Evolutionary conservation across 1,140 invertebrate genomes (phyloP).

Genomic region (Bombyx mandarina): DNA sequence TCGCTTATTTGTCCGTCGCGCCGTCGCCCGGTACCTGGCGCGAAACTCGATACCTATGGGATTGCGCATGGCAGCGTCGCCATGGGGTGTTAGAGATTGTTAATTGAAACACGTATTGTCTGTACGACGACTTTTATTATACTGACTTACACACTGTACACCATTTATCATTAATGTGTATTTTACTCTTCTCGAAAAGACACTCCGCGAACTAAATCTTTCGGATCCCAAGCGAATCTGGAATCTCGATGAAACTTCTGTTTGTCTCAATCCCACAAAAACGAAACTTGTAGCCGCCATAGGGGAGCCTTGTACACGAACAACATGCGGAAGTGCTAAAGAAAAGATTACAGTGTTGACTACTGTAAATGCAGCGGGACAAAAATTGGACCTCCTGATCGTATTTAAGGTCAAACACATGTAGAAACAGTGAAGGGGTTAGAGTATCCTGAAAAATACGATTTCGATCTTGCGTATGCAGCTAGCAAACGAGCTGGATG

Average conservation of each 20-base stretch:
- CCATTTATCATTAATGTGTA: constrained; percentile 27
- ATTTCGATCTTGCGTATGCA: constrained; percentile 18
- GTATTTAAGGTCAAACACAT: constrained; percentile 22
- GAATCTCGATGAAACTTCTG: constrained; percentile 37
- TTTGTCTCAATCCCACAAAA: constrained; percentile 29
- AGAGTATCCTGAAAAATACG: constrained; percentile 1
- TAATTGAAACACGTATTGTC: too few species aligned
- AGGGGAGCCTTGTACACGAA: constrained; percentile 23
- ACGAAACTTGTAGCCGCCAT: constrained; percentile 26
- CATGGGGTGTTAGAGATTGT: too few species aligned
- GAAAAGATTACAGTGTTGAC: constrained; percentile 47
- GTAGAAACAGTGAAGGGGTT: constrained; percentile 19
- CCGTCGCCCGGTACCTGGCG: too few species aligned
- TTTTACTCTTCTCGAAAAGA: constrained; percentile 24
- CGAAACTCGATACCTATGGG: too few species aligned
- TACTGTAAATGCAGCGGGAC: constrained; percentile 30
- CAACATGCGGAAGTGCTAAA: constrained; percentile 30
- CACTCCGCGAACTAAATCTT: constrained; percentile 21
- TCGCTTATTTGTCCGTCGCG: too few species aligned
- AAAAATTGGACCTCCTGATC: constrained; percentile 42
- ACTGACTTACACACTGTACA: too few species aligned
- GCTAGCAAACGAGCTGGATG: constrained; percentile 16
- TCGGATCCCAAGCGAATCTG: constrained; percentile 22
- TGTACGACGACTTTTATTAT: too few species aligned
- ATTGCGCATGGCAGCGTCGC: too few species aligned